These are phyloP conservation scores for Halcyon badia DNA, from an alignment of 2,797 vertebrate species.

Conservation along the genomic window DNA sequence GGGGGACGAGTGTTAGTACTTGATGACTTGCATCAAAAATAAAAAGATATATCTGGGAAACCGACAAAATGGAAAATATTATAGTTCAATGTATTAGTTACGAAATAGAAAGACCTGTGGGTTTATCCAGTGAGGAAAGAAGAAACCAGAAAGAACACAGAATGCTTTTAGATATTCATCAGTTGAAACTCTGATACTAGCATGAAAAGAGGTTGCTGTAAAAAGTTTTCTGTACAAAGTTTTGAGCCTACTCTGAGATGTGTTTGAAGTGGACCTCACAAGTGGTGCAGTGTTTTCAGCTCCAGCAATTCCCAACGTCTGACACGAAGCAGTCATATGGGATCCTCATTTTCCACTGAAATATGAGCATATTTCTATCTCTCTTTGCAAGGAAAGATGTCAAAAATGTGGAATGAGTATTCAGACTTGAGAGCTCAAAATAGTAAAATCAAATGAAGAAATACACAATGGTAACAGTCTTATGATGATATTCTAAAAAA, in stretches of 20 bases:
- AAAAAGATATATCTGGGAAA: not conserved
- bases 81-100: not conserved
- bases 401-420: not conserved
- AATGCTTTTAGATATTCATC: conserved; percentile 12
- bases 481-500: not conserved
- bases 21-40: not conserved
- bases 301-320: not conserved
- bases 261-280: conserved; percentile 34
- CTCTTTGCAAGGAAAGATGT: not conserved
- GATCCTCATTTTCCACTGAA: conserved; percentile 16
- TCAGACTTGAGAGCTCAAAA: not conserved
- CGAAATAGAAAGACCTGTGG: not conserved
- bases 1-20: not conserved
- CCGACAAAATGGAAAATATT: not conserved
- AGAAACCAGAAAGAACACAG: not conserved
- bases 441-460: not conserved
- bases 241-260: not conserved
- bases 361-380: not conserved
- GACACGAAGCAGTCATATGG: not conserved
- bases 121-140: not conserved
- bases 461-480: not conserved
- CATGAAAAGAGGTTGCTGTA: not conserved
- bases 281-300: not conserved
- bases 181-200: not conserved
- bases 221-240: not conserved